Conservation (phyloP, 1,140 invertebrate genomes). For the Geopemphigus sp. region DNA sequence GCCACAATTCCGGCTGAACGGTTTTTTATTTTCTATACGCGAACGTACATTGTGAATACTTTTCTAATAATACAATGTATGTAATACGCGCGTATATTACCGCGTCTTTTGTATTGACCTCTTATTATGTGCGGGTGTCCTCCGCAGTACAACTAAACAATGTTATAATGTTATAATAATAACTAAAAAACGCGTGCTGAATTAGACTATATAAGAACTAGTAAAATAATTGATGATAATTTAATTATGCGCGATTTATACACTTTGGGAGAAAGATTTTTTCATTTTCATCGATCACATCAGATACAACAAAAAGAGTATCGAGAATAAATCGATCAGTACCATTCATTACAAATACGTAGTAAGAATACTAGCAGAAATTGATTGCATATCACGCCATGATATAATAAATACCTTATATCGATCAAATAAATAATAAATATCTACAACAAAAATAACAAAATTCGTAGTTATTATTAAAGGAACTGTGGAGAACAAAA, state of each 20-base stretch:
- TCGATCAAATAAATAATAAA: not conserved
- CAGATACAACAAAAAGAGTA: not conserved
- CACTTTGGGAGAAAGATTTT: slow-evolving; percentile 2
- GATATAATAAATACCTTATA: not conserved
- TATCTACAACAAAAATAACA: no score
- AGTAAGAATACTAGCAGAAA: not conserved
- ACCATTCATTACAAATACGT: not conserved
- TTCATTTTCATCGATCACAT: not conserved
- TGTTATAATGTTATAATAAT: slow-evolving; percentile 9
- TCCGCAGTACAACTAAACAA: not conserved
- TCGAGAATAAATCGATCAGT: not conserved
- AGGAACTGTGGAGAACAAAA: no score
- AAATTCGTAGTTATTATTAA: no score
- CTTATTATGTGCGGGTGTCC: not conserved
- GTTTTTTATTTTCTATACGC: slow-evolving; percentile 1
- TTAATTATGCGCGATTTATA: no score
- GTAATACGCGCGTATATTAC: not conserved
- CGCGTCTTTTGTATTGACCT: not conserved
- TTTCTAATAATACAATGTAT: not conserved
- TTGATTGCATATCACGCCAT: not conserved
- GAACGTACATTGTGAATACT: not conserved
- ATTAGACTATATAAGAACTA: not conserved
- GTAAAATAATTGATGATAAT: not conserved
- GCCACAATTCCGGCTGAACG: not conserved
- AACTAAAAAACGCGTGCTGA: not conserved